These are phyloP conservation scores for Agelastica alni DNA, from an alignment of 2,888 invertebrate species.

Conservation along the genomic window DNA sequence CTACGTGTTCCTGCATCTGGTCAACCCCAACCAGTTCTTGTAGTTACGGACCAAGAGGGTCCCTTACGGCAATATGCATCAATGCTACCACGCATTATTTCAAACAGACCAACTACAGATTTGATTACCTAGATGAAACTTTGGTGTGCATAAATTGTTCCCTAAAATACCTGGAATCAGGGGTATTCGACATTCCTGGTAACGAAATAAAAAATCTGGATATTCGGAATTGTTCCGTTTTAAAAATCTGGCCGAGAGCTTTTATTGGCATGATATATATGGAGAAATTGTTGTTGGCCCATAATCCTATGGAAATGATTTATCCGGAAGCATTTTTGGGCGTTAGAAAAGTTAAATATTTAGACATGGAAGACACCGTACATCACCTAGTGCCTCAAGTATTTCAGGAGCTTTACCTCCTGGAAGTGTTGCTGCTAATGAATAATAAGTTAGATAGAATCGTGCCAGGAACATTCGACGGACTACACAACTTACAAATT, in stretches of 20 bases:
- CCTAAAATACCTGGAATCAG: conserved; percentile 42
- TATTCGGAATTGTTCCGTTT: conserved; percentile 43
- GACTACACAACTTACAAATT: conserved; percentile 44
- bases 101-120: conserved; percentile 48
- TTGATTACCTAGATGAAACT: conserved; percentile 54
- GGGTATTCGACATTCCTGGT: conserved; percentile 51
- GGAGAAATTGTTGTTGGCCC: conserved; percentile 42
- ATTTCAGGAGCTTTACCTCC: conserved; percentile 40
- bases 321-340: conserved; percentile 47
- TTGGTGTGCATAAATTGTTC: conserved; percentile 48
- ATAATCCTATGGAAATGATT: conserved; percentile 46
- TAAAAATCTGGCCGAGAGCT: conserved; percentile 39
- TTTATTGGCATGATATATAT: conserved; percentile 49
- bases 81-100: conserved; percentile 49
- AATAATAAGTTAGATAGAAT: conserved; percentile 38
- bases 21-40: too few species aligned
- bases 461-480: conserved; percentile 42
- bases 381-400: conserved; percentile 32
- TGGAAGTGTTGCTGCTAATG: conserved; percentile 41
- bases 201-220: conserved; percentile 48
- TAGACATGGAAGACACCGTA: conserved; percentile 42
- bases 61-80: conserved; percentile 50
- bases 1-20: too few species aligned
- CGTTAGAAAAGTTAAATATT: conserved; percentile 45
- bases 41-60: conserved; percentile 51